Evolutionary conservation across 2,113 vertebrate genomes (phyloP).

Genomic region (Picathartes gymnocephalus): DNA sequence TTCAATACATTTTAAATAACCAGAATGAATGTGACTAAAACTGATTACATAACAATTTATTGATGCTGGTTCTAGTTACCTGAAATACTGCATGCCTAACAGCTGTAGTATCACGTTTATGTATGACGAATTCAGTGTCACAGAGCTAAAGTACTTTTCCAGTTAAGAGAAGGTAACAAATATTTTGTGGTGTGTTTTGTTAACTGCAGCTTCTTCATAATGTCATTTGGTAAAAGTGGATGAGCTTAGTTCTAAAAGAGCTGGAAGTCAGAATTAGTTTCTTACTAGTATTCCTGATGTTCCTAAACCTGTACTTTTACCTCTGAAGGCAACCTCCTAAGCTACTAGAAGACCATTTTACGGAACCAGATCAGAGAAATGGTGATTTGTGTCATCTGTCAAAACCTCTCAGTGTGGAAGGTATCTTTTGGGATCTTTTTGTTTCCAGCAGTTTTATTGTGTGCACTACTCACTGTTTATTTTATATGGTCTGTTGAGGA

Average conservation of each 20-base stretch:
- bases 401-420: background rate
- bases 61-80: background rate
- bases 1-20: accelerated
- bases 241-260: background rate
- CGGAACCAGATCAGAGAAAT: background rate
- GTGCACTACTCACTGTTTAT: background rate
- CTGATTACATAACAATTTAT: accelerated
- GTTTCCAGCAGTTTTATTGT: background rate
- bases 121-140: background rate
- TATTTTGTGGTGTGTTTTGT: background rate
- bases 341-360: background rate
- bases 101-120: background rate
- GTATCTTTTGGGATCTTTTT: background rate
- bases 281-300: background rate
- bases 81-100: background rate
- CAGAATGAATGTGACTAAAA: background rate
- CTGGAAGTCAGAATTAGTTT: background rate
- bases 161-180: background rate
- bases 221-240: background rate
- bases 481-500: background rate
- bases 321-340: background rate
- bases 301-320: background rate
- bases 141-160: background rate
- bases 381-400: background rate
- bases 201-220: background rate